phyloP scores from a whole-genome alignment of 2,113 vertebrate species.

The Regulus satrapa region DNA sequence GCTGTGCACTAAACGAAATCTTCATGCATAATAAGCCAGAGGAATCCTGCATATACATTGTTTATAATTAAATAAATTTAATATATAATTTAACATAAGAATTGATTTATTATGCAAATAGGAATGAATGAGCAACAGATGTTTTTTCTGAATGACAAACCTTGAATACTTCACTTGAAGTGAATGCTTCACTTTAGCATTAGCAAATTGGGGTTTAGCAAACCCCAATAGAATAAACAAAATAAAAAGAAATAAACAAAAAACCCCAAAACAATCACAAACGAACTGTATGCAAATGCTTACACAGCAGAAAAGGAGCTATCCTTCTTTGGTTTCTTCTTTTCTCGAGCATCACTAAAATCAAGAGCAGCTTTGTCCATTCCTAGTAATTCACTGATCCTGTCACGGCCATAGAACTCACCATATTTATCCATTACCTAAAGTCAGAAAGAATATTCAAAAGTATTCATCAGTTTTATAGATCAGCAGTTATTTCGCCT shows the following conservation, averaged over 20 bases:
- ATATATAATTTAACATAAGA: background rate
- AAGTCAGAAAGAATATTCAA: background rate
- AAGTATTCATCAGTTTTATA: background rate
- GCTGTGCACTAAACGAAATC: background rate
- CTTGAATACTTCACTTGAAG: no score
- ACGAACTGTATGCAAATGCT: constrained; percentile 56
- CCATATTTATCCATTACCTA: constrained; percentile 99
- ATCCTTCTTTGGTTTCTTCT: constrained; percentile 93
- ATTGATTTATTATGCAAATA: background rate
- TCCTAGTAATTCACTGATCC: constrained; percentile 93
- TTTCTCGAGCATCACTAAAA: constrained; percentile 91
- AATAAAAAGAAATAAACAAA: background rate
- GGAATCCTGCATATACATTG: background rate
- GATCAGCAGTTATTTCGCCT: background rate
- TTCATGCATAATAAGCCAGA: background rate
- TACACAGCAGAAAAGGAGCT: constrained; percentile 90
- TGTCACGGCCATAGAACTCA: constrained; percentile 93
- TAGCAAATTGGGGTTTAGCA: no score
- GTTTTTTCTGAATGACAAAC: background rate
- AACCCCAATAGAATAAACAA: no score
- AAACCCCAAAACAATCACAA: background rate
- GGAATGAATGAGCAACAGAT: background rate
- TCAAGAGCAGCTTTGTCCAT: constrained; percentile 96
- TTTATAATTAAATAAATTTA: background rate
- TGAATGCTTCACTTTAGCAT: no score